Base-by-base conservation (phyloP, 2,888 invertebrate species). In the Dusona sp. region DNA sequence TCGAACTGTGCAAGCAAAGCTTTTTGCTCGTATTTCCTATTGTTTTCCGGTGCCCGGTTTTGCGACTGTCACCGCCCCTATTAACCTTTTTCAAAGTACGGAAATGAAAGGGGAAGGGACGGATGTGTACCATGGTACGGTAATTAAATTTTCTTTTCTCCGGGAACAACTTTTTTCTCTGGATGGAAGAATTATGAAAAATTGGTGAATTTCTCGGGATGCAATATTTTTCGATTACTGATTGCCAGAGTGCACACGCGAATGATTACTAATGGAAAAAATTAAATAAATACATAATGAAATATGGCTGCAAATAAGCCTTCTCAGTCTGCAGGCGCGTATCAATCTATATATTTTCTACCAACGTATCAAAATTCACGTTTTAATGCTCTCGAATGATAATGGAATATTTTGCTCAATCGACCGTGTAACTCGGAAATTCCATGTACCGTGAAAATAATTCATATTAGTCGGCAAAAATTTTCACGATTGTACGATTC, bases 341-440 rank as follows among this genome's bases (percentile, higher is more conserved):
- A 29, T 79, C 83, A 45, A 29, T 79, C 83, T 45, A 67, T 25
- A 29, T 65, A 54, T 72, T 67, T 79, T 83, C 65, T 38, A 61
- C 57, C 45, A 67, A 67, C 81, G 78, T 81, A 82, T 70, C 74
- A 75, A 82, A 84, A 84, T 87, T 84, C 74, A 87, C 86, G 84
- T 84, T 84, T 82, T 82, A 84, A 73, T 81, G 84, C 65, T 67
- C 80, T 78, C 74, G 29, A 57, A 74, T 84, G 83, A 81, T 84
- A 84, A 86, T 86, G 61, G 74, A 86, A 86, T 86, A 73, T 67
- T 78, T 74, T 74, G 86, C 84, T 86, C 81, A 81, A 84, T 84
- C 80, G 67, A 79, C 67, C 86, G 68, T 84, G 81, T 74, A 70
- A 81, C 54, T 67, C 54, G 67, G 36, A 42, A 67, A 77, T 22